phyloP scores from a whole-genome alignment of 2,888 invertebrate species.

The Mechanitis mazaeus region DNA sequence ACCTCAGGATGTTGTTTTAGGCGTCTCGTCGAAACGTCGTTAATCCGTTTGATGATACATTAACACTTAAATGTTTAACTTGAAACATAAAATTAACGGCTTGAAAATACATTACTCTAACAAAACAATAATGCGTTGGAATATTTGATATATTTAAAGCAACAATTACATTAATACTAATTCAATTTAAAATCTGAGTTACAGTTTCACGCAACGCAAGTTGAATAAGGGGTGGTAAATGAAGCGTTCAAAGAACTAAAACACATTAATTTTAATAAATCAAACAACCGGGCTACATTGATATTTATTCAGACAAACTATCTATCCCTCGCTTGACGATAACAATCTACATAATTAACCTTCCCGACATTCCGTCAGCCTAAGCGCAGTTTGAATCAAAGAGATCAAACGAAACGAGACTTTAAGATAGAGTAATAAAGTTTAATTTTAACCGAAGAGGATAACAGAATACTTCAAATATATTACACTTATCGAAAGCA shows the following conservation, averaged over 20 bases:
- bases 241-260: conserved; percentile 38
- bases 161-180: conserved; percentile 9
- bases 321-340: conserved; percentile 23
- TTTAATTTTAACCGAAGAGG: conserved; percentile 8
- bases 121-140: background rate
- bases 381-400: conserved; percentile 12
- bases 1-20: conserved; percentile 47
- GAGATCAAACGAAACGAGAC: conserved; percentile 7
- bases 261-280: conserved; percentile 67
- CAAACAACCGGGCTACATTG: conserved; percentile 55
- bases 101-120: conserved; percentile 6
- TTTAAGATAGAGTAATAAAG: background rate
- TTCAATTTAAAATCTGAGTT: background rate
- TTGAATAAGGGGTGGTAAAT: conserved; percentile 30
- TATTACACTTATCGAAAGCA: conserved; percentile 36
- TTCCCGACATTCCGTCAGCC: conserved; percentile 11
- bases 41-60: conserved; percentile 51
- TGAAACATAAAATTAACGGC: conserved; percentile 39
- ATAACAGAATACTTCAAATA: conserved; percentile 25
- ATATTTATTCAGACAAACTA: conserved; percentile 52
- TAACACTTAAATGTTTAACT: conserved; percentile 46
- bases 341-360: conserved; percentile 24
- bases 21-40: conserved; percentile 50
- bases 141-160: background rate
- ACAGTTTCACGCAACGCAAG: conserved; percentile 3